Base-by-base conservation (phyloP, 1,140 invertebrate genomes). In the Hydropsyche tenuis region DNA sequence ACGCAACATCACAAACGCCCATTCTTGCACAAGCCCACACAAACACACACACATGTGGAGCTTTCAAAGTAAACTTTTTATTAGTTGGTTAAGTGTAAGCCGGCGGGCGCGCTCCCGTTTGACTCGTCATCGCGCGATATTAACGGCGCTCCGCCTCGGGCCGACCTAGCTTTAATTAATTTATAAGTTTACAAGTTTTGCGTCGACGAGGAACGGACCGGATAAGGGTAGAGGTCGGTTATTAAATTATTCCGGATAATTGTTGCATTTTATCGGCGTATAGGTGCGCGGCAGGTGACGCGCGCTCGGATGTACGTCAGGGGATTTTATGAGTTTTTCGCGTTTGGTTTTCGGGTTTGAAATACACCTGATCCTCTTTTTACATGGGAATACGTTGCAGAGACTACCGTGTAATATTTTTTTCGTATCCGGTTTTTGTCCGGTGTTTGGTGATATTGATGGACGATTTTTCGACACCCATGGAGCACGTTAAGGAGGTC, bases 161-260 rank as follows among this genome's bases (percentile, higher is more conserved):
- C 42, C 20, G 37, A 37, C 30, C 30, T 9, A 37, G 45, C 43
- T 63, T 74, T 74, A 64, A 69, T 74, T 69, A 74, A 74, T 63
- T 74, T 69, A 70, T 69, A 60, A 74, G 42, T 72, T 71, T 71
- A 71, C 51, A 69, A 69, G 65, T 68, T 73, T 73, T 62, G 9
- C n/a, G 53, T 27, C 51, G 46, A 37, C 30, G 30, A 37, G 30
- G 30, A 37, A 37, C 30, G 30, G 9, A 37, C 30, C 30, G 3
- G 30, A 4, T 9, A 37, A 37, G 3, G 30, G 30, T 37, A 37
- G 30, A n/a, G 45, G 72, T 56, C 2, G 72, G 42, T 60, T 69
- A 69, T 69, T 56, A 69, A 73, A 62, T 73, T 73, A 73, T 73
- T 73, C 30, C 30, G 45, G 22, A 20, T 68, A 69, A 60, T 73